These are phyloP conservation scores for Drosophila pallidifrons DNA, from an alignment of 1,140 invertebrate genomes.

Conservation along the genomic window DNA sequence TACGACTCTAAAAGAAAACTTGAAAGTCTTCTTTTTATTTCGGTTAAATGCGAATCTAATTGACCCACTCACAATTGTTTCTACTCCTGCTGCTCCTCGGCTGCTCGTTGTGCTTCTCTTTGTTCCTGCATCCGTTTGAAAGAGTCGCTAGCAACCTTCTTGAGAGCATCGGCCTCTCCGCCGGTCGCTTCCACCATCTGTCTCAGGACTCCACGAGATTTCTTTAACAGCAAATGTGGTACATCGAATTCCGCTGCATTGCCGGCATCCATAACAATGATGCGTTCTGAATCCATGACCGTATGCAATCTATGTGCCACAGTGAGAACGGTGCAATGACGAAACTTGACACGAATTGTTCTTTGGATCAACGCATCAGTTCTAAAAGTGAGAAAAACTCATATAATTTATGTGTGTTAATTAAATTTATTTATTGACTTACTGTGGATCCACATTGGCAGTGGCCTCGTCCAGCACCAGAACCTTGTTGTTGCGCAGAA, in stretches of 20 bases:
- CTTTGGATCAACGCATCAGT: conserved; percentile 86
- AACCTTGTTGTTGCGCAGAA: conserved; percentile 91
- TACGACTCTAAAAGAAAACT: conserved; percentile 10
- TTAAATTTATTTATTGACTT: conserved; percentile 76
- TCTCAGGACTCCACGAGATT: conserved; percentile 76
- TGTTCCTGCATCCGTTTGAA: conserved; percentile 61
- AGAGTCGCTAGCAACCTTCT: conserved; percentile 68
- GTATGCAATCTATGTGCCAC: conserved; percentile 92
- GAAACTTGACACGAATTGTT: conserved; percentile 87
- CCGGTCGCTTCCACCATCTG: conserved; percentile 78
- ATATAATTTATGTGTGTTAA: conserved; percentile 52
- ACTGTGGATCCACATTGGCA: conserved; percentile 90
- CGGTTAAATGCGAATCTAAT: conserved; percentile 47
- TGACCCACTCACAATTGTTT: background rate
- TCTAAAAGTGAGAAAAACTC: conserved; percentile 68
- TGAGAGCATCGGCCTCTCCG: conserved; percentile 68
- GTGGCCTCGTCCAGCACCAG: conserved; percentile 90
- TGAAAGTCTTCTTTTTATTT: background rate
- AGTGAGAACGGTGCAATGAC: conserved; percentile 89
- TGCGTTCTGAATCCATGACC: conserved; percentile 91
- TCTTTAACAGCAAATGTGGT: conserved; percentile 87
- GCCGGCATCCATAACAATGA: conserved; percentile 88
- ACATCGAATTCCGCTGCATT: conserved; percentile 88
- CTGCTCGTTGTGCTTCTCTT: conserved; percentile 39
- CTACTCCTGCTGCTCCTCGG: conserved; percentile 13